Conservation (phyloP, 92 coral and sea anemone species). For the Zoanthus solanderi region DNA sequence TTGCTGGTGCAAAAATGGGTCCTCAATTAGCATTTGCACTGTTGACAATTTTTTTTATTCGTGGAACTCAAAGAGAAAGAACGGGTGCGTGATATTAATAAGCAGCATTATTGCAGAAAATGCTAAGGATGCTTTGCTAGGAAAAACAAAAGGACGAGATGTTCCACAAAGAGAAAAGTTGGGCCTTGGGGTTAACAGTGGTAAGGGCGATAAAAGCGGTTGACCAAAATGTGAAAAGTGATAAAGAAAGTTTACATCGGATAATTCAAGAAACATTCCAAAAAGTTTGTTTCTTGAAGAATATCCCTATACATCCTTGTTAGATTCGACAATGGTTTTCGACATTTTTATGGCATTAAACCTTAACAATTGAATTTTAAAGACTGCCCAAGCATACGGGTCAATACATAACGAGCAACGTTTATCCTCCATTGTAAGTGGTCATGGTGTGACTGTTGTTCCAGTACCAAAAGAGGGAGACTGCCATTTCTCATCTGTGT, state of each 20-base stretch:
- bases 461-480: constrained; percentile 1
- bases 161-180: constrained; percentile 1
- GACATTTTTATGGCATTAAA: constrained; percentile 15
- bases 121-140: neutral
- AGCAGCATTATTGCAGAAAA: constrained; percentile 10
- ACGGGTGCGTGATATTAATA: neutral
- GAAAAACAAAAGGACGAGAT: neutral
- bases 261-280: neutral
- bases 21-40: constrained; percentile 10
- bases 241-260: neutral
- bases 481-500: constrained; percentile 13
- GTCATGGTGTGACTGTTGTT: constrained; percentile 18
- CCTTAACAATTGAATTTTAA: constrained; percentile 1
- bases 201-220: neutral
- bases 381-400: constrained; percentile 15
- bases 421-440: constrained; percentile 24
- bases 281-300: neutral
- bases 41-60: constrained; percentile 2
- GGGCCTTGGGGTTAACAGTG: neutral
- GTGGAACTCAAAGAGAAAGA: neutral
- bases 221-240: neutral
- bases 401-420: constrained; percentile 8
- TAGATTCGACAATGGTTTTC: neutral
- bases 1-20: neutral
- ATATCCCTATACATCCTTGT: neutral